phyloP scores from a whole-genome alignment of 2,797 vertebrate genomes.

The Poeciliopsis infans region DNA sequence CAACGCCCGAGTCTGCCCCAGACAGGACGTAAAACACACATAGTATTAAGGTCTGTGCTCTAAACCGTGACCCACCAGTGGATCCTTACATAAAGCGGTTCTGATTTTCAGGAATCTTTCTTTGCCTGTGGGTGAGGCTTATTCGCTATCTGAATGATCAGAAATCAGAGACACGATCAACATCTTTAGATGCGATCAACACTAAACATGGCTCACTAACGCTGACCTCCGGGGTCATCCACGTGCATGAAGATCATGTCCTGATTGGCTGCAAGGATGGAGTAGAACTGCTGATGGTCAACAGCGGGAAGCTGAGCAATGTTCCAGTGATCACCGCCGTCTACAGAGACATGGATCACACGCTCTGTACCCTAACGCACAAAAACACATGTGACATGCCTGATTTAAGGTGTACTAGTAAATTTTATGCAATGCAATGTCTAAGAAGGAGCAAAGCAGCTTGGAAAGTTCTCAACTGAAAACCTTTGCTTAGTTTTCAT shows the following conservation, averaged over 20 bases:
- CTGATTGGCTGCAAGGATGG: constrained; percentile 89
- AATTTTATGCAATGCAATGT: neutral
- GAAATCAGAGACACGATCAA: constrained; percentile 1
- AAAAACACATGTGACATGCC: constrained; percentile 2
- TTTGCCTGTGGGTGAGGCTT: neutral
- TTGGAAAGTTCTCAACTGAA: neutral
- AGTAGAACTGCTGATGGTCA: constrained; percentile 93
- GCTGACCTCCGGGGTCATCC: constrained; percentile 91
- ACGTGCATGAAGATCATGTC: constrained; percentile 98
- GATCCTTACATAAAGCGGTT: neutral
- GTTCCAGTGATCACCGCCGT: constrained; percentile 90
- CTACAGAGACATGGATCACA: constrained; percentile 90
- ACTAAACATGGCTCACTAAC: neutral
- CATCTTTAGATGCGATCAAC: constrained; percentile 14
- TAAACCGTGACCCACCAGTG: neutral
- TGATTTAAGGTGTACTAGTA: neutral
- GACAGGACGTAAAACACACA: constrained; percentile 9
- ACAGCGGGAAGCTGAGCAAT: constrained; percentile 94
- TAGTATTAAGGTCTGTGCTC: neutral
- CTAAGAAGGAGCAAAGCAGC: neutral
- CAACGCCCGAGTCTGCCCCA: constrained; percentile 86
- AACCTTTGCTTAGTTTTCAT: neutral
- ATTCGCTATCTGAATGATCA: constrained; percentile 1
- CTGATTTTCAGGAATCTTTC: neutral
- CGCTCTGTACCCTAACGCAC: constrained; percentile 79